A percentile compares a stretch with the other conserved stretches of the same genome.
Evolutionary conservation across 2,888 invertebrate species (phyloP).

Genomic region (Serripes groenlandicus): DNA sequence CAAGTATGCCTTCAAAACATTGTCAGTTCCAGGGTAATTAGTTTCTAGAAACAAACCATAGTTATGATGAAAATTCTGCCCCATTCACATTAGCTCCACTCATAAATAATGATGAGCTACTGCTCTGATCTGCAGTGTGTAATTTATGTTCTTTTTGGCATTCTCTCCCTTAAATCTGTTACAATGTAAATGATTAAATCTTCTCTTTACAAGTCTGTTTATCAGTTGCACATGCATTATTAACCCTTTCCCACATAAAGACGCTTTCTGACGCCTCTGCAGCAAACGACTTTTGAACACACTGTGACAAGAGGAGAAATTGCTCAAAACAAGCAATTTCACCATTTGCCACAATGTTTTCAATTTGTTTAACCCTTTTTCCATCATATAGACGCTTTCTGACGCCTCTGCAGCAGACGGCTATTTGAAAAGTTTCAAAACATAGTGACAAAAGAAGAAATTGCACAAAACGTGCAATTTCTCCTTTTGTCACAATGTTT

Average conservation of each 20-base stretch:
- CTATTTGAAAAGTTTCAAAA: too few species aligned
- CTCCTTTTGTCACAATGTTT: too few species aligned
- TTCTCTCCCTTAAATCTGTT: conserved; percentile 1
- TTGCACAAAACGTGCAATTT: too few species aligned
- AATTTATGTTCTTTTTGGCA: not conserved
- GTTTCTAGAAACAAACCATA: conserved; percentile 1
- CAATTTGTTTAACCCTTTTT: too few species aligned
- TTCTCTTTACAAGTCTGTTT: too few species aligned
- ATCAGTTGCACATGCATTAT: too few species aligned
- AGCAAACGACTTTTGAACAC: not conserved
- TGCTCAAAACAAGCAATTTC: not conserved
- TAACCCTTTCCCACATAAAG: not conserved
- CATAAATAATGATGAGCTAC: conserved; percentile 6
- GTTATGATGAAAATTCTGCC: not conserved
- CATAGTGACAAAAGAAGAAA: too few species aligned
- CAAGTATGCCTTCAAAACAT: too few species aligned
- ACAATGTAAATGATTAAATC: too few species aligned
- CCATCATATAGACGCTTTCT: too few species aligned
- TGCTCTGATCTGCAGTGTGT: conserved; percentile 5
- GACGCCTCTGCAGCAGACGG: too few species aligned
- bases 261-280: not conserved
- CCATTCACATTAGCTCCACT: conserved; percentile 3
- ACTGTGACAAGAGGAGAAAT: not conserved
- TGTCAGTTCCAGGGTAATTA: too few species aligned
- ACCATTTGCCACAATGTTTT: not conserved